Percentiles rank a stretch among this genome's conserved stretches.
These are phyloP conservation scores for Misgurnus mizolepis DNA, from an alignment of 2,113 vertebrate species.

Conservation along the genomic window DNA sequence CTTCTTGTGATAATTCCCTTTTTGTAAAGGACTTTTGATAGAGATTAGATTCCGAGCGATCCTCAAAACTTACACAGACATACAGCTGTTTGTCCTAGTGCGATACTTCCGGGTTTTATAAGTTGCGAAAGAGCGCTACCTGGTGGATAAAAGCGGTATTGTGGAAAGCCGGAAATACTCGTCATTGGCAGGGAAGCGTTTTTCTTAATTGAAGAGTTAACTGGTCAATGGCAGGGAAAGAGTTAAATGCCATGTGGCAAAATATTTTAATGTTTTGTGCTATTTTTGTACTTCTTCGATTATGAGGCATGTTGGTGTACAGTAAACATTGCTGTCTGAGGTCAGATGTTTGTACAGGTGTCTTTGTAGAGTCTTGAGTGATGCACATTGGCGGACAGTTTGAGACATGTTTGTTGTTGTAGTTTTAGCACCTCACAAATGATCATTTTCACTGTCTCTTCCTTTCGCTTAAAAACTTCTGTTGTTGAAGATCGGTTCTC, in stretches of 20 bases:
- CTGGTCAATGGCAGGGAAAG: too few species aligned
- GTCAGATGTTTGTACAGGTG: not conserved
- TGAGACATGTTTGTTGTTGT: slow-evolving; percentile 20
- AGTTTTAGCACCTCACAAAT: not conserved
- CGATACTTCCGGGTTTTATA: too few species aligned
- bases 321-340: not conserved
- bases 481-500: slow-evolving; percentile 49
- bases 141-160: too few species aligned
- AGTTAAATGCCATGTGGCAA: not conserved
- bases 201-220: too few species aligned
- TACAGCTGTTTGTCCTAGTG: too few species aligned
- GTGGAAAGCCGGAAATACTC: too few species aligned
- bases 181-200: too few species aligned
- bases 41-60: too few species aligned
- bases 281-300: not conserved
- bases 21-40: too few species aligned
- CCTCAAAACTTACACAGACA: too few species aligned
- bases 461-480: slow-evolving; percentile 51
- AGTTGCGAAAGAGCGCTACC: too few species aligned
- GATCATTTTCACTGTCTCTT: slow-evolving; percentile 33
- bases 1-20: too few species aligned
- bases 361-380: not conserved
- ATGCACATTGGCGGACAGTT: not conserved
- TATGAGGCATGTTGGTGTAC: not conserved
- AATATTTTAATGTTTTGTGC: not conserved